Evolutionary conservation across 2,797 vertebrate genomes (phyloP).

Genomic region (Anguilla obscura): DNA sequence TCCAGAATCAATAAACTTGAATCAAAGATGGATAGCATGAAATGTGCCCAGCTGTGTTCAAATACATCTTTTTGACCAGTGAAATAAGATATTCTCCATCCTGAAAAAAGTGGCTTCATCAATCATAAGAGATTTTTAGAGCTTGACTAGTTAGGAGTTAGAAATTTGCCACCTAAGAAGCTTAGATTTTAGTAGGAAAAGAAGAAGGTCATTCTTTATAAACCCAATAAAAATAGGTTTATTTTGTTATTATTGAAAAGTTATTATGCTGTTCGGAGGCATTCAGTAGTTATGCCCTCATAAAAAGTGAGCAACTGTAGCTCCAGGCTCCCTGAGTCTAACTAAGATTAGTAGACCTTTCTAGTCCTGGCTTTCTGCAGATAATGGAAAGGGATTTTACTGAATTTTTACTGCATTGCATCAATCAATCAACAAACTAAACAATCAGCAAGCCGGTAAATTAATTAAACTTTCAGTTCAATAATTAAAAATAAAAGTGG

Average conservation of each 20-base stretch:
- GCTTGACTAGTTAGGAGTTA: not conserved
- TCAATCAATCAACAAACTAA: not conserved
- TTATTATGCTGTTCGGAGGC: too few species aligned
- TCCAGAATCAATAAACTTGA: not conserved
- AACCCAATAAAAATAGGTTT: too few species aligned
- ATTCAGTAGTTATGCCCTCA: too few species aligned
- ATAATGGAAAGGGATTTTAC: too few species aligned
- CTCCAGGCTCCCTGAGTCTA: too few species aligned
- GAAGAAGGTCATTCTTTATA: too few species aligned
- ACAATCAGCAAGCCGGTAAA: not conserved
- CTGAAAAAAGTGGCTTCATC: not conserved
- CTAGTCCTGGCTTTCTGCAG: too few species aligned
- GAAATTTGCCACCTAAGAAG: not conserved
- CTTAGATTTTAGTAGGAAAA: too few species aligned
- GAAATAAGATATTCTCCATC: not conserved
- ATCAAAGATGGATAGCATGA: not conserved
- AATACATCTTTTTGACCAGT: not conserved
- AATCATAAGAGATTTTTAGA: not conserved
- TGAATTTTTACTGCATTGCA: not conserved
- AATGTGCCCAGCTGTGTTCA: not conserved
- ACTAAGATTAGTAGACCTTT: too few species aligned
- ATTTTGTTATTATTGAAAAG: too few species aligned
- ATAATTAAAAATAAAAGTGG: too few species aligned
- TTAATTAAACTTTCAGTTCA: not conserved
- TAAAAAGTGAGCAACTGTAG: too few species aligned